Evolutionary conservation across 2,797 vertebrate genomes (phyloP).

Genomic region (Oreortyx pictus): DNA sequence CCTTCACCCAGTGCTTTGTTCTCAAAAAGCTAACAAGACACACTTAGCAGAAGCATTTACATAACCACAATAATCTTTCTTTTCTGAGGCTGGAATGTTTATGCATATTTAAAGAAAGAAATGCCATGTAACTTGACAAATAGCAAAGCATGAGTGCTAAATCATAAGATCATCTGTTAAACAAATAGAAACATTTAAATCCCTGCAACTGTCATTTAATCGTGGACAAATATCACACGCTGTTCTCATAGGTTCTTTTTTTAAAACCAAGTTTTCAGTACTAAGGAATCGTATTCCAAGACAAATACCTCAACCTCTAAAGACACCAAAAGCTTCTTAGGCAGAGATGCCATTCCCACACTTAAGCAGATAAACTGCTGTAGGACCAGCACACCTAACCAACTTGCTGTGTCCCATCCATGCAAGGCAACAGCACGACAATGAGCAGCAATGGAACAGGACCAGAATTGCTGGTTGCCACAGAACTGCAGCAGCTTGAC

Average conservation of each 20-base stretch:
- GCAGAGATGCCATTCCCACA: neutral
- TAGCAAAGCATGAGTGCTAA: neutral
- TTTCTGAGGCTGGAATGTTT: neutral
- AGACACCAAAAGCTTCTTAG: neutral
- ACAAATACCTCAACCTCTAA: neutral
- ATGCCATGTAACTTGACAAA: neutral
- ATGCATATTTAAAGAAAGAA: neutral
- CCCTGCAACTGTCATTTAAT: neutral
- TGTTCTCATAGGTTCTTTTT: neutral
- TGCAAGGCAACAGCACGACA: rapidly evolving
- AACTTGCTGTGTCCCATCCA: neutral
- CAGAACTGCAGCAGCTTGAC: neutral
- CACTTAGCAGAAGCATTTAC: neutral
- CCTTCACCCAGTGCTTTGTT: neutral
- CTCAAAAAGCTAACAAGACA: neutral
- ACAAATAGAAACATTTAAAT: neutral
- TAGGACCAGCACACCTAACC: neutral
- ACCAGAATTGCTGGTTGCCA: neutral
- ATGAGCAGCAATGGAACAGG: neutral
- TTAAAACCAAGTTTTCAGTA: neutral
- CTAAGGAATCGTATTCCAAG: neutral
- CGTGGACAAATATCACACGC: neutral
- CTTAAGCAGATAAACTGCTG: neutral
- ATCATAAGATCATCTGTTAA: neutral
- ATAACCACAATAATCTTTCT: neutral